Conservation (phyloP, 2,797 vertebrate genomes). For the Macropus fuliginosus region DNA sequence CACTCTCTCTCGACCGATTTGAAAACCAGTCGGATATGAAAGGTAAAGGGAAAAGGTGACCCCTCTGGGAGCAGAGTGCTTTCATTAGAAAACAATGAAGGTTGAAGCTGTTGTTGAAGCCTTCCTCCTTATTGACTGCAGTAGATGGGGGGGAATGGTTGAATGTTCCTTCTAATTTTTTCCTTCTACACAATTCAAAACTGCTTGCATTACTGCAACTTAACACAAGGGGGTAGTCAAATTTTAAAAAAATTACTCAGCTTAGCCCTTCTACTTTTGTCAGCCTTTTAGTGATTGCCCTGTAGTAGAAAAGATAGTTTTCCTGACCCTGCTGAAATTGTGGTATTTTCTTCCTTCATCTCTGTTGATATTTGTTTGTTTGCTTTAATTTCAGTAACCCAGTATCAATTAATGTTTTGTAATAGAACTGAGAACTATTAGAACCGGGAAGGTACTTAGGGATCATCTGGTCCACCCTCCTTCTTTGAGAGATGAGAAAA, state of each 20-base stretch:
- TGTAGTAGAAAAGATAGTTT: background rate
- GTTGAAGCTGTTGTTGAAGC: background rate
- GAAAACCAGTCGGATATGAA: conserved; percentile 96
- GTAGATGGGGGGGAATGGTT: background rate
- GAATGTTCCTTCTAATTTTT: background rate
- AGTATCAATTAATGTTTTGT: background rate
- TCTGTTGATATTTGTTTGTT: background rate
- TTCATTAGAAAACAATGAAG: background rate
- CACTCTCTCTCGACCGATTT: conserved; percentile 96
- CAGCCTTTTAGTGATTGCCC: background rate
- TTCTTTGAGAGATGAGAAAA: background rate
- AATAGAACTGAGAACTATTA: background rate
- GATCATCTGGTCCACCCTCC: background rate
- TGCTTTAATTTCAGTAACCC: background rate
- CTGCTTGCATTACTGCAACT: background rate
- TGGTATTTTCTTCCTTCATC: background rate
- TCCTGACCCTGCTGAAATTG: background rate
- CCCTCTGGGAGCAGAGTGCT: background rate
- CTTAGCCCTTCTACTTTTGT: background rate
- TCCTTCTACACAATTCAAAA: background rate
- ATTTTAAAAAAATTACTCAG: background rate
- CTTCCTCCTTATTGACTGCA: background rate
- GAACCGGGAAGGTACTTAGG: background rate
- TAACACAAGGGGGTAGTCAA: background rate
- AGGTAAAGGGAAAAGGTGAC: conserved; percentile 86